These are phyloP conservation scores for Scaptomyza cyrtandrae DNA, from an alignment of 2,888 invertebrate genomes.

Conservation along the genomic window DNA sequence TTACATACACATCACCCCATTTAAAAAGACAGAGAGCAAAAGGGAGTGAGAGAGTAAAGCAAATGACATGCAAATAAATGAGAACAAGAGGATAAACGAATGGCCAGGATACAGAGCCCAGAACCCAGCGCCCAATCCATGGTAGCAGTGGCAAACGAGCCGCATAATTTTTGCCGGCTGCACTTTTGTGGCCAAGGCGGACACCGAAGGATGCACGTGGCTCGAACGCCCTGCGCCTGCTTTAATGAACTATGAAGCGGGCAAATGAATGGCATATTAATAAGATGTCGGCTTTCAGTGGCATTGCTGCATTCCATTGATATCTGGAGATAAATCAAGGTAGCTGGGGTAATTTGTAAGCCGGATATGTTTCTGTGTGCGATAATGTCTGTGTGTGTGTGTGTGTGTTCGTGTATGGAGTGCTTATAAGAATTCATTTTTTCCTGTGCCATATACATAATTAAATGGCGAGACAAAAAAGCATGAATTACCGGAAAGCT, in stretches of 20 bases:
- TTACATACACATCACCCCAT: slow-evolving; percentile 10
- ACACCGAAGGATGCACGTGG: slow-evolving; percentile 49
- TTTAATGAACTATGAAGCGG: slow-evolving; percentile 78
- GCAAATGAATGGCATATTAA: slow-evolving; percentile 80
- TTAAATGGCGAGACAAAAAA: slow-evolving; percentile 62
- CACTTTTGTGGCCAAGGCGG: slow-evolving; percentile 71
- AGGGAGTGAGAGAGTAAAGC: slow-evolving; percentile 38
- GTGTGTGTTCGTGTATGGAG: background rate
- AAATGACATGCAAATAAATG: slow-evolving; percentile 79
- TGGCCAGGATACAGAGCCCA: slow-evolving; percentile 49
- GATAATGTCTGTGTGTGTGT: background rate
- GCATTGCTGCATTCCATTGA: slow-evolving; percentile 55
- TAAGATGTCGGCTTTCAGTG: slow-evolving; percentile 71
- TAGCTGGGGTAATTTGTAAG: slow-evolving; percentile 71
- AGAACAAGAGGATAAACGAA: slow-evolving; percentile 79
- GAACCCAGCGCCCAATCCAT: slow-evolving; percentile 11
- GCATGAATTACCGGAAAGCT: slow-evolving; percentile 65
- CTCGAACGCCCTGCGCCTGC: slow-evolving; percentile 47
- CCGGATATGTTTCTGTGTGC: slow-evolving; percentile 24
- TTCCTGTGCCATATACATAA: slow-evolving; percentile 23
- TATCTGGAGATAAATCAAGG: slow-evolving; percentile 72
- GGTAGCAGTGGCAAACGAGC: slow-evolving; percentile 72
- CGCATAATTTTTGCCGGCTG: slow-evolving; percentile 78
- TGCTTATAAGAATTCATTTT: slow-evolving; percentile 19
- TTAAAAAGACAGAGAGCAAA: slow-evolving; percentile 7